phyloP scores from a whole-genome alignment of 2,888 invertebrate genomes.

The Cecidostiba fungosa region DNA sequence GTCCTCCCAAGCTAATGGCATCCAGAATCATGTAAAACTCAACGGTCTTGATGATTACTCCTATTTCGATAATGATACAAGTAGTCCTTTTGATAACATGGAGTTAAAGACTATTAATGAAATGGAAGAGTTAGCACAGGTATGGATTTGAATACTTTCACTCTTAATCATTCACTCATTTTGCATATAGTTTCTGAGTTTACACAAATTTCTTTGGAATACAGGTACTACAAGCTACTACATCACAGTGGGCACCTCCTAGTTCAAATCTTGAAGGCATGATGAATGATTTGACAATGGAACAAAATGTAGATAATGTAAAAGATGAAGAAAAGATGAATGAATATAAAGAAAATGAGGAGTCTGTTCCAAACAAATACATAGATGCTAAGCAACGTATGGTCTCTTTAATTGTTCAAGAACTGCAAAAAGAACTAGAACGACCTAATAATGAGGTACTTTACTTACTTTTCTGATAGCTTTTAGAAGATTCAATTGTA shows the following conservation, averaged over 20 bases:
- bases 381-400: conserved; percentile 78
- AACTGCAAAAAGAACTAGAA: conserved; percentile 86
- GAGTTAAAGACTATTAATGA: conserved; percentile 96
- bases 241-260: conserved; percentile 74
- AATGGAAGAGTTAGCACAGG: conserved; percentile 93
- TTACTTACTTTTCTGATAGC: conserved; percentile 12
- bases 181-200: conserved; percentile 19
- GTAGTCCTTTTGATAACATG: conserved; percentile 96
- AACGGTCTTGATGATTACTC: conserved; percentile 74
- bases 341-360: conserved; percentile 65
- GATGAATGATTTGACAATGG: conserved; percentile 71
- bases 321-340: conserved; percentile 66
- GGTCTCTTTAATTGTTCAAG: conserved; percentile 89
- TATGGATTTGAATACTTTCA: conserved; percentile 73
- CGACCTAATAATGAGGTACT: conserved; percentile 74
- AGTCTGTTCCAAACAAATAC: conserved; percentile 65
- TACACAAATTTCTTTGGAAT: neutral
- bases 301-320: conserved; percentile 64
- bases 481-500: conserved; percentile 1
- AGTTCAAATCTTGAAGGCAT: conserved; percentile 72
- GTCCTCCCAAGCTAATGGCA: conserved; percentile 73
- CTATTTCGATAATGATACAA: conserved; percentile 95
- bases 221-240: conserved; percentile 73
- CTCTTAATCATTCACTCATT: conserved; percentile 26
- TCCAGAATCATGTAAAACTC: conserved; percentile 72